Evolutionary conservation across 2,888 invertebrate species (phyloP), one percentile per base, ranked within the genome.

Genomic region (Boloria selene): DNA sequence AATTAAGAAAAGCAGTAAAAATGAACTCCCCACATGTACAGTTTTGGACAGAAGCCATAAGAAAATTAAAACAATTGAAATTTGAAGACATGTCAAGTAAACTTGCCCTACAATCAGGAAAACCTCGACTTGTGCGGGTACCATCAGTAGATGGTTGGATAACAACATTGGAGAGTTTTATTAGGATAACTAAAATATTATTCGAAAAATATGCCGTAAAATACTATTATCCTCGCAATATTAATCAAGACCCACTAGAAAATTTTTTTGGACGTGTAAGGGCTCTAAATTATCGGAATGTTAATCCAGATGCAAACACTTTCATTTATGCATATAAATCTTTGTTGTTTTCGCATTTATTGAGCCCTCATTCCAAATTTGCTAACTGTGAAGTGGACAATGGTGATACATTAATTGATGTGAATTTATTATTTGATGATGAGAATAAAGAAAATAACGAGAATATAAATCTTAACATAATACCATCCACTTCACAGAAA

Each of bases 181-280:
- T 62, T 7, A 68, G 71, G 38, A 45, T 75, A 59, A 53, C 65
- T 2, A 70, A 73, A 60, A 26, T 73, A 38, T 59, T 72, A 42
- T 70, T 75, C 56, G 26, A 67, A 13, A 53, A 61, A 67, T 69
- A 71, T 72, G 58, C 50, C 2, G 61, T 75, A 17, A 5, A 61
- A 42, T 73, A 70, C 65, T 72, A 64, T 63, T 74, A 74, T 61
- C 70, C 73, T 4, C 47, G 74, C 52, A 3, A 63, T 45, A 47
- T 74, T 49, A 76, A 76, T 51, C 76, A 75, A 60, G 74, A 75
- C 52, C 72, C 70, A 26, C 59, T 74, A 0, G 74, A 75, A 59
- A 71, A 64, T 54, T 75, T 74, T 66, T 75, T 75, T 71, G 74
- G 74, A 7, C 55, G 71, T 53, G 60, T 73, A 38, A 72, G 72